phyloP scores from a whole-genome alignment of 2,888 invertebrate species.

The Sialis fuliginosa region DNA sequence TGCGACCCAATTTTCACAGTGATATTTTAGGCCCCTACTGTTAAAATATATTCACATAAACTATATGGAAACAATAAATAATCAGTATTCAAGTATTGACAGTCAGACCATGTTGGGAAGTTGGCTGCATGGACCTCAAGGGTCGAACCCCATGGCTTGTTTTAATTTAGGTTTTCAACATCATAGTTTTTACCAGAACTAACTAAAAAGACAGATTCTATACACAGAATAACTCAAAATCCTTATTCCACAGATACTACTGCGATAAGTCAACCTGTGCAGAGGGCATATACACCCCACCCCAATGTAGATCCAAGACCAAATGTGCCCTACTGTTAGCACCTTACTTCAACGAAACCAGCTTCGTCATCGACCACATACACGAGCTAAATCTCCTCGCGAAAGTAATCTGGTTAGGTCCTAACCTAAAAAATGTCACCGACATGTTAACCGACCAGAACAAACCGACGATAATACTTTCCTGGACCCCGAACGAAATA shows the following conservation, averaged over 20 bases:
- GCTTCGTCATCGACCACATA: slow-evolving; percentile 41
- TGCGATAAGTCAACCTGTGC: slow-evolving; percentile 30
- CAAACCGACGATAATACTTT: slow-evolving; percentile 38
- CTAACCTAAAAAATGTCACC: slow-evolving; percentile 28
- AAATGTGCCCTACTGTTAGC: slow-evolving; percentile 31
- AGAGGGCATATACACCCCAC: slow-evolving; percentile 38
- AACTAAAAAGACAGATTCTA: no score
- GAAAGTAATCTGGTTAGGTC: slow-evolving; percentile 52
- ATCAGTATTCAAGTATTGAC: no score
- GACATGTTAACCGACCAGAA: slow-evolving; percentile 20
- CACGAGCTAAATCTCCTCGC: slow-evolving; percentile 37
- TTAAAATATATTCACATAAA: no score
- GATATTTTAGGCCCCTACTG: no score
- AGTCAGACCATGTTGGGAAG: no score
- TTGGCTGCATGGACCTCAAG: no score
- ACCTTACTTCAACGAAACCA: slow-evolving; percentile 29
- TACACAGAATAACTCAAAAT: neutral
- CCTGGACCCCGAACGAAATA: slow-evolving; percentile 47
- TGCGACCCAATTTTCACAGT: no score
- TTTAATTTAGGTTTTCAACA: no score
- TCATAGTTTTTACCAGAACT: no score
- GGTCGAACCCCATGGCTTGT: no score
- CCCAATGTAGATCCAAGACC: slow-evolving; percentile 25
- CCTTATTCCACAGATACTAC: slow-evolving; percentile 21
- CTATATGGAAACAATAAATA: no score